Base-by-base conservation (phyloP, 2,888 invertebrate species). In the Athrips mouffetella region DNA sequence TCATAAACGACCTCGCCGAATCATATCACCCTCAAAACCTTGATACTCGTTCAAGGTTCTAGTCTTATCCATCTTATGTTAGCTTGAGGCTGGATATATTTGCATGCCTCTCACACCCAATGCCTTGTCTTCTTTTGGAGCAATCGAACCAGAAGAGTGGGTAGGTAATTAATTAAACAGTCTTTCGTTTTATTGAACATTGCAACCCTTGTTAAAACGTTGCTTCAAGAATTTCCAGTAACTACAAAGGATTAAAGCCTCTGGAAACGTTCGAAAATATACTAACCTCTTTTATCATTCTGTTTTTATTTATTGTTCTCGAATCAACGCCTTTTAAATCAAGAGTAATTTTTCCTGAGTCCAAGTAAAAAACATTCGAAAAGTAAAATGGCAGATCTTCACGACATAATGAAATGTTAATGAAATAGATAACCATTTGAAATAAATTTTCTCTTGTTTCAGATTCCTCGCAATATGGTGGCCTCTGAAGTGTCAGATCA, bases 391-490 rank as follows among this genome's bases (percentile, higher is more conserved):
- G n/a, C n/a, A n/a, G n/a, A n/a, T n/a, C n/a, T n/a, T n/a, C n/a
- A n/a, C n/a, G n/a, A n/a, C n/a, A n/a, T n/a, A n/a, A n/a, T n/a
- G n/a, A n/a, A n/a, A n/a, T n/a, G n/a, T n/a, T n/a, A n/a, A n/a
- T n/a, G 15, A n/a, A 1, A n/a, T 16, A n/a, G 10, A 37, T 16
- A 5, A 13, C 6, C 0, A 15, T 33, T 33, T 33, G 4, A 16
- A 13, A 25, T 15, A 39, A 50, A 52, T 63, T 65, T 67, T 56
- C 62, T 57, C 11, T 81, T 82, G 89, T 91, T 93, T 13, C 93
- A 98, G 98, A 89, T 98, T 97, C 77, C 90, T 98, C 61, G 98
- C 98, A 39, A 98, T 98, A 66, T 97, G 98, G 94, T 97, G 96
- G 93, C 96, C 97, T 1, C 80, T 98, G 65, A 96, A 95, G 70